A percentile compares a stretch with the other conserved stretches of the same genome.
Conservation (phyloP, 2,797 vertebrate species). For the Holocentrus rufus region DNA sequence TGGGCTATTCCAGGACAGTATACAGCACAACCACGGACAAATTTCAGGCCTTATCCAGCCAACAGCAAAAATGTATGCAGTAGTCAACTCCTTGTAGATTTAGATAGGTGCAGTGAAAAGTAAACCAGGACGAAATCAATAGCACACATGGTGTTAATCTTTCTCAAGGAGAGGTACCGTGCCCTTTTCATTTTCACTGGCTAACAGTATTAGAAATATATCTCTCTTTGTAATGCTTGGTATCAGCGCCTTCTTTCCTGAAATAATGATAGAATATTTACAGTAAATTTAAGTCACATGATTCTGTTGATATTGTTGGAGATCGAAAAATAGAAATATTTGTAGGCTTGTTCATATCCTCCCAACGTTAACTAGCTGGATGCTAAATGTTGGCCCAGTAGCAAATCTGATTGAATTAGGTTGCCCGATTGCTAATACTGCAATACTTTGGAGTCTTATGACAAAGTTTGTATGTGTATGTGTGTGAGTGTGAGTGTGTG, state of each 20-base stretch:
- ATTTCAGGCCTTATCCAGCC: neutral
- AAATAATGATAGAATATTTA: neutral
- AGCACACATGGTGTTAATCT: too few species aligned
- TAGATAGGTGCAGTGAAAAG: constrained; percentile 8
- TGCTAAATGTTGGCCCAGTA: neutral
- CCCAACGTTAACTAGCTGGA: constrained; percentile 6
- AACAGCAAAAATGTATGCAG: neutral
- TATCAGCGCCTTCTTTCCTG: neutral
- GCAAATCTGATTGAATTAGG: constrained; percentile 1
- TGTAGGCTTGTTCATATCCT: constrained; percentile 10
- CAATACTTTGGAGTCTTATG: neutral
- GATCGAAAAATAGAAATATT: neutral
- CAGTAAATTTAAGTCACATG: neutral
- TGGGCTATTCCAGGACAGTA: neutral
- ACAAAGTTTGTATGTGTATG: neutral
- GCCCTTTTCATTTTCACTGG: neutral
- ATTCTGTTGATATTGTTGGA: neutral
- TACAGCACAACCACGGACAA: neutral
- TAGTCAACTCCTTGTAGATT: neutral
- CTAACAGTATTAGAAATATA: neutral
- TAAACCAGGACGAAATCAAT: neutral
- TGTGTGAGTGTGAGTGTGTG: too few species aligned
- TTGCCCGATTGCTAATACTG: neutral
- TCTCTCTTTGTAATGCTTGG: neutral
- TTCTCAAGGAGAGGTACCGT: neutral